Evolutionary conservation across 2,888 invertebrate species (phyloP).

Genomic region (Griposia aprilina): DNA sequence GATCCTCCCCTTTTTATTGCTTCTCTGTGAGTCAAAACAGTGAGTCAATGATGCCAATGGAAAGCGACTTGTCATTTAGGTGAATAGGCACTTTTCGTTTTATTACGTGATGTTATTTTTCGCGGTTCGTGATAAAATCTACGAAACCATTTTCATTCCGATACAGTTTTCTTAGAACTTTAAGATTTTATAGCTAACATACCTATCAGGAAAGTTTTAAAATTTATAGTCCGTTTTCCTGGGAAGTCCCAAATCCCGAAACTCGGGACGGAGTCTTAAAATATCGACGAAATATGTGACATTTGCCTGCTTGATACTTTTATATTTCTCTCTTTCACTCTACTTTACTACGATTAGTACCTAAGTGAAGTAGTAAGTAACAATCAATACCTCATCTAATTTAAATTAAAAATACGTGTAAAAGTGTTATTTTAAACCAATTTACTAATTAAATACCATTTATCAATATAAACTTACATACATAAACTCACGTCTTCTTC

Average conservation of each 20-base stretch:
- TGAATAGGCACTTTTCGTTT: slow-evolving; percentile 29
- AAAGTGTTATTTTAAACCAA: background rate
- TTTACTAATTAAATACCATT: background rate
- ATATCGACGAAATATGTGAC: background rate
- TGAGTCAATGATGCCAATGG: slow-evolving; percentile 45
- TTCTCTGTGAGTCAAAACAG: slow-evolving; percentile 43
- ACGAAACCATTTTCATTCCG: slow-evolving; percentile 7
- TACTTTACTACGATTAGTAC: too few relatives aligned
- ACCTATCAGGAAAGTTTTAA: background rate
- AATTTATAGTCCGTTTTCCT: background rate
- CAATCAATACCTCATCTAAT: background rate
- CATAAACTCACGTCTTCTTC: background rate
- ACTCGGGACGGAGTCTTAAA: background rate
- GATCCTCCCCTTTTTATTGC: slow-evolving; percentile 17
- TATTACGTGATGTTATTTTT: slow-evolving; percentile 34
- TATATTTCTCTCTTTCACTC: background rate
- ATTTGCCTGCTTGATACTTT: background rate
- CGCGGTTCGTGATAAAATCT: slow-evolving; percentile 11
- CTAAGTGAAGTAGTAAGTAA: background rate
- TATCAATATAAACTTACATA: background rate
- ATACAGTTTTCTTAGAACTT: slow-evolving; percentile 28
- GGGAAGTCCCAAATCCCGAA: background rate
- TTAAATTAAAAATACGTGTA: background rate
- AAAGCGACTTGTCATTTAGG: slow-evolving; percentile 19
- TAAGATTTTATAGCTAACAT: slow-evolving; percentile 11